Base-by-base conservation (phyloP, 2,888 invertebrate genomes). In the Phortica magna region DNA sequence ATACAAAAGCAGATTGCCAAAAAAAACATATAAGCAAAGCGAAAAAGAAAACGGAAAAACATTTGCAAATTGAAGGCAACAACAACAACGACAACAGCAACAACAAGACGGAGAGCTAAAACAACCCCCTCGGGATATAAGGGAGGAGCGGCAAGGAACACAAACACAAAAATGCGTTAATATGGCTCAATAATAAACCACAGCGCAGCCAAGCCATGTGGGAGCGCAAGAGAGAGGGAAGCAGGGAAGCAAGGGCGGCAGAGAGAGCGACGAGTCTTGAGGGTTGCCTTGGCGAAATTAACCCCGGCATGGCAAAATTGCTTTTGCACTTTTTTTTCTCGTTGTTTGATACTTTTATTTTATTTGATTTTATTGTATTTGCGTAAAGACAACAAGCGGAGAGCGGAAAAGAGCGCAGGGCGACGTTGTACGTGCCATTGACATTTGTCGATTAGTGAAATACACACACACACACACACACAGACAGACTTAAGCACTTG, bases 31-130 rank as follows among this genome's bases (percentile, higher is more conserved):
- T n/a, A 75, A 79, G 80, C 71, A 81, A 84, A 86, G 78, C n/a
- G n/a, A 73, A 82, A n/a, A 71, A 71, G 55, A 55, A 85, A 87
- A 87, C 87, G 85, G 88, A 85, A 85, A 85, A 85, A 83, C 88
- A 85, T 85, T 85, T 87, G 85, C 88, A 87, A 85, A 85, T 88
- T 84, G 83, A 39, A 39, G 55, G 70, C 57, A 39, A 39, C 71
- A 53, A 57, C 14, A 7, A 53, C 53, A 68, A 39, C 68, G 42
- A 22, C 73, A 64, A 9, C 59, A 59, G 41, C 71, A 76, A 7
- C n/a, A n/a, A n/a, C n/a, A n/a, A n/a, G n/a, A n/a, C n/a, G n/a
- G n/a, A n/a, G 43, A 68, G 42, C 55, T 17, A 53, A 71, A 71
- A 53, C 70, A 71, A 71, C 70, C 70, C 70, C 55, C 70, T 71